Evolutionary conservation across 2,888 invertebrate species (phyloP).

Genomic region (Gnatocerus cornutus): DNA sequence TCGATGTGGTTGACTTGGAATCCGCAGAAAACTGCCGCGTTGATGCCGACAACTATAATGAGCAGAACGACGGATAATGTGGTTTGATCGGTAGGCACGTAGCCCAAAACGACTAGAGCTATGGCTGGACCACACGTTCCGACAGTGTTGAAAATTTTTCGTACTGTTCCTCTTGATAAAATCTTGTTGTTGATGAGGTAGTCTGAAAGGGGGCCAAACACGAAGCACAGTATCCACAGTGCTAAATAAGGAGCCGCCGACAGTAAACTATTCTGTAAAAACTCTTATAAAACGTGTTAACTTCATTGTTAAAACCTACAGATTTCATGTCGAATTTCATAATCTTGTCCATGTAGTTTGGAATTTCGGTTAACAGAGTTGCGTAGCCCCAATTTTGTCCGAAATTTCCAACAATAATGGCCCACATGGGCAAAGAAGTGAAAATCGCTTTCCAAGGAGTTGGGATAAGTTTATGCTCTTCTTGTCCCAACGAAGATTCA

Average conservation of each 20-base stretch:
- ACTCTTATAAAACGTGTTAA: background rate
- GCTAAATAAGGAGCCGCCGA: constrained; percentile 82
- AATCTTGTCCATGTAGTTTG: constrained; percentile 83
- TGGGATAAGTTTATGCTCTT: constrained; percentile 60
- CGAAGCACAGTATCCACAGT: constrained; percentile 81
- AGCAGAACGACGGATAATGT: constrained; percentile 77
- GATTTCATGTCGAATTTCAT: constrained; percentile 80
- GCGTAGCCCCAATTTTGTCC: constrained; percentile 88
- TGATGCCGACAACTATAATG: constrained; percentile 81
- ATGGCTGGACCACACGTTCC: constrained; percentile 80
- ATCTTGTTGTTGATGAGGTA: constrained; percentile 72
- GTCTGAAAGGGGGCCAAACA: constrained; percentile 80
- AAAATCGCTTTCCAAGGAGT: constrained; percentile 84
- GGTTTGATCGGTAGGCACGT: constrained; percentile 73
- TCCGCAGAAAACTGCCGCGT: constrained; percentile 82
- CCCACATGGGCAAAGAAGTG: constrained; percentile 84
- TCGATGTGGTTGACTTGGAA: constrained; percentile 88
- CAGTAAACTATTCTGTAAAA: constrained; percentile 76
- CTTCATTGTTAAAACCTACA: constrained; percentile 73
- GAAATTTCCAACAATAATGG: constrained; percentile 77
- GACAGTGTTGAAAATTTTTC: constrained; percentile 79
- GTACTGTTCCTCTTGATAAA: constrained; percentile 73
- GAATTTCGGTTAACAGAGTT: constrained; percentile 86
- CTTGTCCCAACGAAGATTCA: constrained; percentile 49
- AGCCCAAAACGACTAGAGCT: constrained; percentile 76